Evolutionary conservation across 2,888 invertebrate species (phyloP).

Genomic region (Cyclophora albipunctata): DNA sequence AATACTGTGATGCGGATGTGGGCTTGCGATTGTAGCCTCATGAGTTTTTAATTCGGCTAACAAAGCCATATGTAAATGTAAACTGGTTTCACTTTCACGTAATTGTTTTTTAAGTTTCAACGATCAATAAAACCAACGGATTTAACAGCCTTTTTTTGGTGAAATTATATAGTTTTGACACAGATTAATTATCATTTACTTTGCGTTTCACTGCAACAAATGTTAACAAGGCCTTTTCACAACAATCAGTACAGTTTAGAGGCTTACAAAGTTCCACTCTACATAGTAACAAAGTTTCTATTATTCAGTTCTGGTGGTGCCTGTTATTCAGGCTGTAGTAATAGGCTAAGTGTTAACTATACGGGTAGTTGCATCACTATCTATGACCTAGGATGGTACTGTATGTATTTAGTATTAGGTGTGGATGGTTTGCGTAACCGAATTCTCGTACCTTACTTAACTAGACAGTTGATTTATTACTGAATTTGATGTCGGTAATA

Average conservation of each 20-base stretch:
- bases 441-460: neutral
- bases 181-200: neutral
- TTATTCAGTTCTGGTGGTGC: too few relatives aligned
- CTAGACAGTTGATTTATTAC: too few relatives aligned
- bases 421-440: conserved; percentile 3
- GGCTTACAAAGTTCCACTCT: too few relatives aligned
- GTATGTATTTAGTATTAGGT: neutral
- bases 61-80: conserved; percentile 3
- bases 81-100: conserved; percentile 6
- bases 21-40: conserved; percentile 7
- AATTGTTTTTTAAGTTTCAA: neutral
- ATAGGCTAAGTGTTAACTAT: too few relatives aligned
- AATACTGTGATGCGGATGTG: conserved; percentile 10
- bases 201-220: neutral
- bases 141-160: neutral
- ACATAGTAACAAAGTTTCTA: too few relatives aligned
- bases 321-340: too few relatives aligned
- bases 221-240: too few relatives aligned
- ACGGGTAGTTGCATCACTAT: too few relatives aligned
- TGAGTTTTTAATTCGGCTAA: conserved; percentile 9
- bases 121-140: neutral
- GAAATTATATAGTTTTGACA: neutral
- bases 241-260: too few relatives aligned
- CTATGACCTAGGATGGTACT: too few relatives aligned
- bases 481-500: too few relatives aligned